Evolutionary conservation across 2,888 invertebrate genomes (phyloP), one percentile per base, ranked within the genome.

Genomic region (Drosophila neotestacea): DNA sequence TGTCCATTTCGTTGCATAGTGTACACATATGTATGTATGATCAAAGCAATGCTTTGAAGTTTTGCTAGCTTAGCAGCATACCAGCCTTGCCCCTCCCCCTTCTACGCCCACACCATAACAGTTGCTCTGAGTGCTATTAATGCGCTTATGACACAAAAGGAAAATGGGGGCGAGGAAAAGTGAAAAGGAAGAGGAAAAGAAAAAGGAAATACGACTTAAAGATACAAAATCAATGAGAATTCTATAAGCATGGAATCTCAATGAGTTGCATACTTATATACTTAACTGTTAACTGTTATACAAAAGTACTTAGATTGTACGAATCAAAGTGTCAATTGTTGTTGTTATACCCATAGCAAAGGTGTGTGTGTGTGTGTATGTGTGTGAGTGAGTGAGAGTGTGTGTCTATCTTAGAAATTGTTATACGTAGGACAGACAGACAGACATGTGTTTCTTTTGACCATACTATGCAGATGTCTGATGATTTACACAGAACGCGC

Each of bases 381-480:
- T 10, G 27, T 55, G 51, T 48, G 22, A 9, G 11, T 22, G 6
- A 58, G 52, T 27, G 4, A 38, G 7, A 22, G 28, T 27, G 38
- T 28, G n/a, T 36, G 51, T 28, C 27, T 16, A n/a, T 27, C 32
- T 3, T n/a, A 32, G 38, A 16, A 2, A 27, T n/a, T 16, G 10
- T 47, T 50, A 38, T 28, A 67, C 39, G 32, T 60, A 63, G 62
- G 63, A 13, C 62, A 68, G 77, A 22, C 22, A 22, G 22, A 22
- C 62, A 68, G 77, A 42, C 51, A 44, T 70, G 73, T 67, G 66
- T 91, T 91, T 91, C 91, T 91, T 91, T 90, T 91, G 91, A 91
- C 91, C 91, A 91, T 91, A 91, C 91, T 91, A 91, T 88, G 91
- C 91, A 91, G 91, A 90, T 91, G 91, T 91, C 85, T 91, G 91